Conservation (phyloP, 2,797 vertebrate species). For the Propithecus perrieri region DNA sequence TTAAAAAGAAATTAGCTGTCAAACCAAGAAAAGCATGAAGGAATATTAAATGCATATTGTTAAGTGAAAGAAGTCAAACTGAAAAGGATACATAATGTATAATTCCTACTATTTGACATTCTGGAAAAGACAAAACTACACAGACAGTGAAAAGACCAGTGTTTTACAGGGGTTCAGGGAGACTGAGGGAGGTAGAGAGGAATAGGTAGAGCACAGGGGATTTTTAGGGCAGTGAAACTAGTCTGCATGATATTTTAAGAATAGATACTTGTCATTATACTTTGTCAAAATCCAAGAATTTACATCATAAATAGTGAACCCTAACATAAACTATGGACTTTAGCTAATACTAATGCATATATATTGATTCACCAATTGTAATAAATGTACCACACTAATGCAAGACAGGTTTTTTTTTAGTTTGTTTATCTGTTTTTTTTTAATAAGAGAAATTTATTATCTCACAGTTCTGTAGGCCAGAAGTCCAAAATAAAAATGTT, state of each 20-base stretch:
- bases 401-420: no score
- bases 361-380: background rate
- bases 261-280: background rate
- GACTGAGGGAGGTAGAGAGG: background rate
- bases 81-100: background rate
- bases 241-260: background rate
- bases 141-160: background rate
- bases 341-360: background rate
- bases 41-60: background rate
- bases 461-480: background rate
- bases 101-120: background rate
- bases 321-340: background rate
- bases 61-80: background rate
- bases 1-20: background rate
- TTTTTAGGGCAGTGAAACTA: background rate
- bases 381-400: no score
- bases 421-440: no score
- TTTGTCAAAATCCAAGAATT: background rate
- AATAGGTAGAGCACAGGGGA: background rate
- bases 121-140: background rate
- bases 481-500: background rate
- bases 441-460: background rate
- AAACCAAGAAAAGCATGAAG: background rate
- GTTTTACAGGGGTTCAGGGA: background rate
- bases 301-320: background rate